These are phyloP conservation scores for Lithophane ornitopus DNA, from an alignment of 2,888 invertebrate species.

Conservation along the genomic window DNA sequence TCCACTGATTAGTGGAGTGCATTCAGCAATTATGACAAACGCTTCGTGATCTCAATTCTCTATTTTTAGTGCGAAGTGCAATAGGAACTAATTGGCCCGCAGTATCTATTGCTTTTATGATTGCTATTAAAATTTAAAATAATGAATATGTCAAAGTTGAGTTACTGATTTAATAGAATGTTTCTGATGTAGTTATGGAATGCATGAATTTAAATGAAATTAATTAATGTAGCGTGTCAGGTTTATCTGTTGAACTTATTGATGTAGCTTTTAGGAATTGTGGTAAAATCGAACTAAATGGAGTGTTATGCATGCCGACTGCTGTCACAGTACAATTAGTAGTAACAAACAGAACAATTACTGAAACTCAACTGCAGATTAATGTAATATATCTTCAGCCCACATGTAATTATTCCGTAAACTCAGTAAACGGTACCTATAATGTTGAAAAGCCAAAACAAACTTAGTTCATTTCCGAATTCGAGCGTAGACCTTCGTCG, in stretches of 20 bases:
- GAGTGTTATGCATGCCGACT: constrained; percentile 9
- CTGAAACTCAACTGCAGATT: constrained; percentile 9
- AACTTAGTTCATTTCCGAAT: not conserved
- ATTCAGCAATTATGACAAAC: constrained; percentile 67
- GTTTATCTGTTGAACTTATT: constrained; percentile 7
- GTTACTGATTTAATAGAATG: constrained; percentile 45
- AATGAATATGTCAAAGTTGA: constrained; percentile 56
- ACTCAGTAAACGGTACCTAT: not conserved
- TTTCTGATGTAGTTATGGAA: constrained; percentile 6
- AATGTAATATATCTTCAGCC: constrained; percentile 30
- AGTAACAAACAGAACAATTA: constrained; percentile 43
- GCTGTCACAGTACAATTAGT: constrained; percentile 22
- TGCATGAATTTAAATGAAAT: constrained; percentile 18
- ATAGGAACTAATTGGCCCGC: constrained; percentile 61
- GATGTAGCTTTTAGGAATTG: constrained; percentile 1
- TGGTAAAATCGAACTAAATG: constrained; percentile 22
- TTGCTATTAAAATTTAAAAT: constrained; percentile 59
- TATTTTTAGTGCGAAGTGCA: constrained; percentile 69
- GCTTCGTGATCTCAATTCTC: constrained; percentile 61
- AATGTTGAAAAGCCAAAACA: constrained; percentile 5
- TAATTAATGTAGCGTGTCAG: constrained; percentile 11
- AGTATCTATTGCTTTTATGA: constrained; percentile 46
- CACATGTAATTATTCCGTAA: constrained; percentile 11
- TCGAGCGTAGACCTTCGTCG: not conserved
- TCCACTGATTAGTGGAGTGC: constrained; percentile 68